These are phyloP conservation scores for Falco naumanni DNA, from an alignment of 2,797 vertebrate species.

Conservation along the genomic window DNA sequence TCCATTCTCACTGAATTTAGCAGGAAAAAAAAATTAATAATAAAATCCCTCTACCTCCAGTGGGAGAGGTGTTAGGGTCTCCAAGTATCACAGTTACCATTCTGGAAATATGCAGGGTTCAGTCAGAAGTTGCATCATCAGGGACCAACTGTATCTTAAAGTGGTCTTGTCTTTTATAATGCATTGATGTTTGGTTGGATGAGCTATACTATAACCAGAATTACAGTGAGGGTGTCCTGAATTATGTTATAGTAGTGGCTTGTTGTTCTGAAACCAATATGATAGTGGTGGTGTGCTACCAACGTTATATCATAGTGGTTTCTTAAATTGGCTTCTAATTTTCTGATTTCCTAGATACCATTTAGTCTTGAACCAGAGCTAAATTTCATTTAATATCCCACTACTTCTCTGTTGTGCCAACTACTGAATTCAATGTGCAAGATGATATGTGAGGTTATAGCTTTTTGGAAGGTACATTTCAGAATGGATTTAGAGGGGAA, in stretches of 20 bases:
- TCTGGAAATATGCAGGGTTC: neutral
- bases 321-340: neutral
- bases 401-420: neutral
- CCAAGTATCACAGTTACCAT: neutral
- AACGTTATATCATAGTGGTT: neutral
- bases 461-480: neutral
- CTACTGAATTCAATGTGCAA: neutral
- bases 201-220: neutral
- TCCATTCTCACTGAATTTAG: neutral
- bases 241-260: neutral
- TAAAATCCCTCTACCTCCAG: neutral
- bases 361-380: neutral
- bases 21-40: neutral
- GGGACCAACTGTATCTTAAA: neutral
- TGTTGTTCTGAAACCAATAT: neutral
- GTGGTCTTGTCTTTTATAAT: neutral
- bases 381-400: neutral
- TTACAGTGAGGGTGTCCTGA: neutral
- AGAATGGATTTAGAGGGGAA: neutral
- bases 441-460: neutral
- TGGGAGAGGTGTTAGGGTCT: neutral
- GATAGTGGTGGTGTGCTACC: neutral
- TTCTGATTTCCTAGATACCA: neutral
- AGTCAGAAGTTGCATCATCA: neutral
- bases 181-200: neutral